Conservation (phyloP, 2,113 vertebrate genomes). For the Perca fluviatilis region DNA sequence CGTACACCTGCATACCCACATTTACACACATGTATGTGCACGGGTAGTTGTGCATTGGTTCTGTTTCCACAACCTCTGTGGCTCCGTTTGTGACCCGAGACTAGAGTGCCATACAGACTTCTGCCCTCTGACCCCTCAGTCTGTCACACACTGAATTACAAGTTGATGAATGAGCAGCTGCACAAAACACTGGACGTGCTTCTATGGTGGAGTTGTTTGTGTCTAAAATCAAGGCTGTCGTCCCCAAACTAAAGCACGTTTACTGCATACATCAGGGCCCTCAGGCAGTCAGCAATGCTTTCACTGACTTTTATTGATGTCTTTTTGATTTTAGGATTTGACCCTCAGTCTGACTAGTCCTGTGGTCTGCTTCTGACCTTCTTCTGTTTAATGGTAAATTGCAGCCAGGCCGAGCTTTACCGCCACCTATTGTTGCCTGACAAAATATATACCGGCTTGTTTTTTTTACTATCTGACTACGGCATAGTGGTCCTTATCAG, state of each 20-base stretch:
- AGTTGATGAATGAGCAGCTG: constrained; percentile 56
- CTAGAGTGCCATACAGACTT: constrained; percentile 19
- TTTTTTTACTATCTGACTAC: no score
- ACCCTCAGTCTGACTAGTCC: no score
- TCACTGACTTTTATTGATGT: no score
- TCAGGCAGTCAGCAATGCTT: not conserved
- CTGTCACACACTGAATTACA: constrained; percentile 50
- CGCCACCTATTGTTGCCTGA: no score
- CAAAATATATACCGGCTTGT: no score
- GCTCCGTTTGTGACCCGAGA: constrained; percentile 47
- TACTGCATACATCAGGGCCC: no score
- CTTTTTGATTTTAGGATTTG: no score
- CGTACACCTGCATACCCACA: not conserved
- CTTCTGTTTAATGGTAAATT: no score
- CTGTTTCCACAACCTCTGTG: constrained; percentile 52
- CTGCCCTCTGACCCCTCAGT: constrained; percentile 42
- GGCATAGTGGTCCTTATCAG: no score
- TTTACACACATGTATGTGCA: not conserved
- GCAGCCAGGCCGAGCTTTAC: no score
- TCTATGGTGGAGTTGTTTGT: constrained; percentile 27
- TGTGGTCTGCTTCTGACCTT: no score
- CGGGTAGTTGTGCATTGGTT: not conserved
- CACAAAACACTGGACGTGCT: constrained; percentile 21
- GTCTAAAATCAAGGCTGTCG: not conserved
- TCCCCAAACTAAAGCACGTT: not conserved